Conservation (phyloP, 2,113 vertebrate species). For the Alouatta palliata region DNA sequence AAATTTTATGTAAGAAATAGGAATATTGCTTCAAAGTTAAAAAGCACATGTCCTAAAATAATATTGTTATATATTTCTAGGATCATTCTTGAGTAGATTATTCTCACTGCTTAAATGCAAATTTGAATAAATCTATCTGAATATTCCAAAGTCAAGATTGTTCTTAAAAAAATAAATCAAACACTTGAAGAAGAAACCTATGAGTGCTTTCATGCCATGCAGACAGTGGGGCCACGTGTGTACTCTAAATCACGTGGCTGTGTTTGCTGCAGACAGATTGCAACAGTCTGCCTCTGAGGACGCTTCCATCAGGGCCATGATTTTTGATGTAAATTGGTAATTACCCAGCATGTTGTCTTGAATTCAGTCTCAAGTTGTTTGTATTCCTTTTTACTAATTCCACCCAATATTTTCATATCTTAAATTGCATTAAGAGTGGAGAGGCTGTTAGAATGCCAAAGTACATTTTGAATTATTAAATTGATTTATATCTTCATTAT, state of each 20-base stretch:
- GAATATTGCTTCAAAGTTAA: not conserved
- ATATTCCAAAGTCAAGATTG: not conserved
- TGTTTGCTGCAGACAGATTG: slow-evolving; percentile 48
- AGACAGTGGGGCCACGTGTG: not conserved
- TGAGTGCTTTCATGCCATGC: not conserved
- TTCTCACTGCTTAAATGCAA: not conserved
- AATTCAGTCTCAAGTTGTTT: slow-evolving; percentile 66
- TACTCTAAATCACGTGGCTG: fast-evolving
- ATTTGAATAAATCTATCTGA: slow-evolving; percentile 34
- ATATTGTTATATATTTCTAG: not conserved
- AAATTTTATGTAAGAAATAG: not conserved
- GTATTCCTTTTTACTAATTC: slow-evolving; percentile 51
- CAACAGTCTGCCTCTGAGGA: not conserved
- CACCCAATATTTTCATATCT: slow-evolving; percentile 60
- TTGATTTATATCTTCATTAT: slow-evolving; percentile 50
- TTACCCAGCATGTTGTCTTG: slow-evolving; percentile 59
- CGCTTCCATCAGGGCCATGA: not conserved
- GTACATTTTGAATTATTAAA: slow-evolving; percentile 42
- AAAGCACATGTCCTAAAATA: not conserved
- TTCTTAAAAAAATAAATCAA: not conserved
- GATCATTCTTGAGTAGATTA: not conserved
- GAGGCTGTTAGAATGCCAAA: slow-evolving; percentile 6
- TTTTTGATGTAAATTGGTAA: slow-evolving; percentile 60
- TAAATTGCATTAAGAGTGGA: slow-evolving; percentile 25
- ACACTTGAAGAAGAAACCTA: not conserved